Conservation (phyloP, 1,140 invertebrate species). For the Contarinia nasturtii region DNA sequence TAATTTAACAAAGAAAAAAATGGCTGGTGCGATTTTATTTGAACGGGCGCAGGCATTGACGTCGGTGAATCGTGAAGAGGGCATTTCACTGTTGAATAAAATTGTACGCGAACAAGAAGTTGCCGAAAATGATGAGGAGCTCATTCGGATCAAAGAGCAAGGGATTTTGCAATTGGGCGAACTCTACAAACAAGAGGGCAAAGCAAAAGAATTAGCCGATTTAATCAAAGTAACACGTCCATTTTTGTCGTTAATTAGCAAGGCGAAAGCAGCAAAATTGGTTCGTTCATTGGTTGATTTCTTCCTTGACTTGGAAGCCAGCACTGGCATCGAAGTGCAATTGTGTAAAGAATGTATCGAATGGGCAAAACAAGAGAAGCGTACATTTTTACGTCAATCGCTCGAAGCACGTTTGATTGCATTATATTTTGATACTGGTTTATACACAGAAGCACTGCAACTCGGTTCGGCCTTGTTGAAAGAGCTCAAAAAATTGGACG, state of each 20-base stretch:
- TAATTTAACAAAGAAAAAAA: slow-evolving; percentile 18
- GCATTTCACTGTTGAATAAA: slow-evolving; percentile 44
- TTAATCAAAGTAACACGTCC: slow-evolving; percentile 87
- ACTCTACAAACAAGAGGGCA: slow-evolving; percentile 77
- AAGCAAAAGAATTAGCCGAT: slow-evolving; percentile 82
- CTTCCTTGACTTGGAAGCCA: slow-evolving; percentile 90
- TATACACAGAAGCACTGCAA: slow-evolving; percentile 69
- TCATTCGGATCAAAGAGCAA: slow-evolving; percentile 73
- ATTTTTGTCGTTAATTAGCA: slow-evolving; percentile 85
- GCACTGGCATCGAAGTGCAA: slow-evolving; percentile 78
- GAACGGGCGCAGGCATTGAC: slow-evolving; percentile 55
- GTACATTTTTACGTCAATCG: slow-evolving; percentile 91
- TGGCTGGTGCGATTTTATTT: slow-evolving; percentile 74
- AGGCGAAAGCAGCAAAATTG: slow-evolving; percentile 97
- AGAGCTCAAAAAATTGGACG: slow-evolving; percentile 97
- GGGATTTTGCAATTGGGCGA: slow-evolving; percentile 76
- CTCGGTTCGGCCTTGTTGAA: slow-evolving; percentile 70
- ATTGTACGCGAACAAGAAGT: slow-evolving; percentile 47
- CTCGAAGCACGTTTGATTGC: slow-evolving; percentile 85
- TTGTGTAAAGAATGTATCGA: slow-evolving; percentile 95
- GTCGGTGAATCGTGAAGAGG: slow-evolving; percentile 47
- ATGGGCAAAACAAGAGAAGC: slow-evolving; percentile 95
- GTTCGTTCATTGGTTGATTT: slow-evolving; percentile 92
- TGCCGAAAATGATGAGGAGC: slow-evolving; percentile 64
- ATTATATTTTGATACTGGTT: slow-evolving; percentile 83